Conservation (phyloP, 1,140 invertebrate species). For the Orchestia grillus region DNA sequence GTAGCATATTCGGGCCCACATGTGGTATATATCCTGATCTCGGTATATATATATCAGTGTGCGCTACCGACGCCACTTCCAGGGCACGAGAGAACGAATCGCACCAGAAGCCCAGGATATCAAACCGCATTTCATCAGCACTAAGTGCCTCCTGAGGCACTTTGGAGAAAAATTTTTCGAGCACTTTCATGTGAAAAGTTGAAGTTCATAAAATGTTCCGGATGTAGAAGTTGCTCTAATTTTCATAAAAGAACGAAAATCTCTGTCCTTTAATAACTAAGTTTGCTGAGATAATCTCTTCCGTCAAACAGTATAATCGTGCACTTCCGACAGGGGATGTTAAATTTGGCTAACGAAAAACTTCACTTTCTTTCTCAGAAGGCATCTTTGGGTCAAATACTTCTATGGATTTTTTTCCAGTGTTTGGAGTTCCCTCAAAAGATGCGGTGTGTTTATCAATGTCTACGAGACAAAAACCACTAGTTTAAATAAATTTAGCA, state of each 20-base stretch:
- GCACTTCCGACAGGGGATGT: not conserved
- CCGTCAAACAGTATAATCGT: not conserved
- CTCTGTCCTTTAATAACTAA: not conserved
- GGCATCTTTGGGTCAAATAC: not conserved
- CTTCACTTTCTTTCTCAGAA: not conserved
- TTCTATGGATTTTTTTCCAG: not conserved
- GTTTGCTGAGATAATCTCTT: not conserved
- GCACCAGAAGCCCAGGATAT: not conserved
- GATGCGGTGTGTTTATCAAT: not conserved
- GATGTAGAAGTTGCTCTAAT: not conserved
- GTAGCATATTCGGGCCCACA: too few species aligned
- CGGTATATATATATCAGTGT: too few species aligned
- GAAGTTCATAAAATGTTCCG: not conserved
- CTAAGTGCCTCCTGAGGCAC: not conserved
- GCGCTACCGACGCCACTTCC: too few species aligned
- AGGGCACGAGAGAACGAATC: not conserved
- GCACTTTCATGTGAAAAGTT: not conserved
- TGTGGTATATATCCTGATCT: too few species aligned
- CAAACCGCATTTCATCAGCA: not conserved
- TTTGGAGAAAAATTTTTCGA: not conserved
- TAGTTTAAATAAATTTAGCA: not conserved
- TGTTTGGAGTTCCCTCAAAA: not conserved
- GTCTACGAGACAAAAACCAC: not conserved
- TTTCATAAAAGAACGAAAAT: not conserved
- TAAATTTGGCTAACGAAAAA: not conserved